Base-by-base conservation (phyloP, 2,888 invertebrate species). In the Gerris lacustris region DNA sequence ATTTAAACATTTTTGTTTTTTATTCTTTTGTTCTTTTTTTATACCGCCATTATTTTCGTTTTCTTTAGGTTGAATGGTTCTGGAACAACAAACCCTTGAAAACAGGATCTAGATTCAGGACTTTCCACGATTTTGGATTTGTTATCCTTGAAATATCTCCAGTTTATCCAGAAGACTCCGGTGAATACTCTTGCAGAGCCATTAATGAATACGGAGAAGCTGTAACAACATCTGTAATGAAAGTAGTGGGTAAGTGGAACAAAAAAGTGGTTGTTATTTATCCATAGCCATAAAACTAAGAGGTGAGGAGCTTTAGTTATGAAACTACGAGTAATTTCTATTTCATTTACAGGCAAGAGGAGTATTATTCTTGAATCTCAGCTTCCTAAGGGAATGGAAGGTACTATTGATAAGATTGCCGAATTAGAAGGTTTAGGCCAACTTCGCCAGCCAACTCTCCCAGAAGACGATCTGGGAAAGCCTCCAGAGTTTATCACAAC, bases 41-140 rank as follows among this genome's bases (percentile, higher is more conserved):
- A 68, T 15, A 11, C 47, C n/a, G 11, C 44, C 44, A 44, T 67
- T 47, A 18, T 44, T 31, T 63, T 67, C 18, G 70, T 17, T 70
- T 70, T 68, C 72, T 75, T 80, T 79, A 86, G 86, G 90, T 94
- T 74, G 94, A 95, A 83, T 95, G 95, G 95, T 94, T 89, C 84
- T 93, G 92, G 90, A 94, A 95, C 79, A 93, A 94, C 73, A 92
- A 93, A 81, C 89, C 93, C 68, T 82, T 93, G 71, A 89, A 88
- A 81, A 89, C 92, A 67, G 95, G 96, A 72, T 93, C 95, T 9
- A 86, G 96, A 76, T 95, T 96, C 84, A 91, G 96, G 75, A 96
- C 96, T 45, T 94, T 96, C 87, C 93, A 95, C 79, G 97, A 98
- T 82, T 97, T 98, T 81, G 97, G 98, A 72, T 96, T 96, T 79